These are phyloP conservation scores for Chymomyza amoena DNA, from an alignment of 2,888 invertebrate genomes.

Conservation along the genomic window DNA sequence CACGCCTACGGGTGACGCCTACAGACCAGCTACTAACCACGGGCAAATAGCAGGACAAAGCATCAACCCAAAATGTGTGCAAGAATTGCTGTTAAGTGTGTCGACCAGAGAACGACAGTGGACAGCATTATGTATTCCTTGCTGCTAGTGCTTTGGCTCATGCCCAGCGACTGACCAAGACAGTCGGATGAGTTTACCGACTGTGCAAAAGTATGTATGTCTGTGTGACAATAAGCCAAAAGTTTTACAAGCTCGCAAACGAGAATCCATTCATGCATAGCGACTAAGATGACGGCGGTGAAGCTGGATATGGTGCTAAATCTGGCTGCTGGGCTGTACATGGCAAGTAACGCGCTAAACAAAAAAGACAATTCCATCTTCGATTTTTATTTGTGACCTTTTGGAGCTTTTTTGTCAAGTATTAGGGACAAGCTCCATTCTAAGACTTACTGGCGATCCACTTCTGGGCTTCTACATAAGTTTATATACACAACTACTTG, in stretches of 20 bases:
- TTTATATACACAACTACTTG: too few species aligned
- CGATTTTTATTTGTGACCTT: slow-evolving; percentile 37
- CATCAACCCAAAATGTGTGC: slow-evolving; percentile 56
- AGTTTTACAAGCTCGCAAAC: slow-evolving; percentile 57
- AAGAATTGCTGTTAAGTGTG: slow-evolving; percentile 65
- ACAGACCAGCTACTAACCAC: slow-evolving; percentile 32
- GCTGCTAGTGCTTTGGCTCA: slow-evolving; percentile 50
- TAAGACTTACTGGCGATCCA: too few species aligned
- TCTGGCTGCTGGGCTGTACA: slow-evolving; percentile 23
- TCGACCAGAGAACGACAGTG: neutral
- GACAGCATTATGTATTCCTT: slow-evolving; percentile 41
- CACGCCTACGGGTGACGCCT: slow-evolving; percentile 59
- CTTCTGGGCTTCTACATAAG: too few species aligned
- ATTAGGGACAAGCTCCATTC: too few species aligned
- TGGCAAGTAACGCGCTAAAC: too few species aligned
- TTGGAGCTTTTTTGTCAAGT: too few species aligned
- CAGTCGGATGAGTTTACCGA: too few species aligned
- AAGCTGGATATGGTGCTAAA: slow-evolving; percentile 14
- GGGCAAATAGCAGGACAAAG: too few species aligned
- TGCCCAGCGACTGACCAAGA: slow-evolving; percentile 37
- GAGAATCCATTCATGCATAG: slow-evolving; percentile 40
- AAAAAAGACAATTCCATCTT: slow-evolving; percentile 62
- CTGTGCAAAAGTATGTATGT: too few species aligned
- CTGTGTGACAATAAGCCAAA: slow-evolving; percentile 65
- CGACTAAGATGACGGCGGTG: slow-evolving; percentile 35